Evolutionary conservation across 2,888 invertebrate species (phyloP).

Genomic region (Chironomus riparius): DNA sequence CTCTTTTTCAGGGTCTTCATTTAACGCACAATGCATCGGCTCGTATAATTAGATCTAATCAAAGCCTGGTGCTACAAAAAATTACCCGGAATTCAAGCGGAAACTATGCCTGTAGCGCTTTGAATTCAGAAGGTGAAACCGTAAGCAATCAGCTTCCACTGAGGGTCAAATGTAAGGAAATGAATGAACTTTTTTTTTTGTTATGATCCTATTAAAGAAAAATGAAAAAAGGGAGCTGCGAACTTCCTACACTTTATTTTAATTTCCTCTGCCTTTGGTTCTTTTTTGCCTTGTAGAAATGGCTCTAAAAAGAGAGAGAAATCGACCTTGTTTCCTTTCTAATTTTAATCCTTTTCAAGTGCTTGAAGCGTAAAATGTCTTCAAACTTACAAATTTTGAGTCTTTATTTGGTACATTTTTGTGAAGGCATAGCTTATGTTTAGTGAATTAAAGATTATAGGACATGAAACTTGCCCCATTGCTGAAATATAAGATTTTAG

Average conservation of each 20-base stretch:
- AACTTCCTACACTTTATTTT: not conserved
- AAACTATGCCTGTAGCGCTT: constrained; percentile 69
- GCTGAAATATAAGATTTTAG: too few species aligned
- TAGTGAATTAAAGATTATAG: too few species aligned
- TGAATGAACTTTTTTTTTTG: not conserved
- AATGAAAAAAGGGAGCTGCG: not conserved
- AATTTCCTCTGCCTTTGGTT: not conserved
- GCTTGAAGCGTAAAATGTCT: not conserved
- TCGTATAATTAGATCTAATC: constrained; percentile 73
- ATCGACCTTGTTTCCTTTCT: not conserved
- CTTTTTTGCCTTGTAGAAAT: not conserved
- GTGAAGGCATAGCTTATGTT: too few species aligned
- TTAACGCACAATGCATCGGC: constrained; percentile 71
- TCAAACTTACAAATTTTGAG: not conserved
- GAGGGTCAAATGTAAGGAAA: constrained; percentile 67
- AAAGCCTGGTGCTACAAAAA: constrained; percentile 74
- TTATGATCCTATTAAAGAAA: not conserved
- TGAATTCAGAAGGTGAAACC: constrained; percentile 71
- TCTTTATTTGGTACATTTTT: not conserved
- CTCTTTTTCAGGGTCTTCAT: constrained; percentile 50
- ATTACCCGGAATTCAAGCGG: constrained; percentile 71
- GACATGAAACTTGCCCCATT: too few species aligned
- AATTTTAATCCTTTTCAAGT: not conserved
- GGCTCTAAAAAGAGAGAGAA: not conserved
- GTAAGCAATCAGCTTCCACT: constrained; percentile 68